These are phyloP conservation scores for Drosophila ezoana DNA, from an alignment of 2,888 invertebrate species.

Conservation along the genomic window DNA sequence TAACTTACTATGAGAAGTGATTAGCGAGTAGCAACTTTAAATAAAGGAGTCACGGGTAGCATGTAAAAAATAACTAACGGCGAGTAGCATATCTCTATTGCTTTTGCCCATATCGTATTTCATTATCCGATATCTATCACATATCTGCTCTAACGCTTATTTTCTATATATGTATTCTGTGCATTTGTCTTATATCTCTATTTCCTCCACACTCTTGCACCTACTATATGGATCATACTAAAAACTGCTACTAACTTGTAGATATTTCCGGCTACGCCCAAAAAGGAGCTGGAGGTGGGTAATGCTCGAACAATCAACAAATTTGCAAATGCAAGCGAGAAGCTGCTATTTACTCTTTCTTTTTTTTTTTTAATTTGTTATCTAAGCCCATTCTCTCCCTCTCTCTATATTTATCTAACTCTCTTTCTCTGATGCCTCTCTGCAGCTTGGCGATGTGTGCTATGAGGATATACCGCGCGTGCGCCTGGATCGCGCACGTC, in stretches of 20 bases:
- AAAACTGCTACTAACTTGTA: slow-evolving; percentile 66
- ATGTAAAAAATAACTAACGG: slow-evolving; percentile 1
- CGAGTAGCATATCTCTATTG: not conserved
- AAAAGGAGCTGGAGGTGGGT: slow-evolving; percentile 85
- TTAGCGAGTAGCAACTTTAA: no score
- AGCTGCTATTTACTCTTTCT: not conserved
- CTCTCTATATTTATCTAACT: not conserved
- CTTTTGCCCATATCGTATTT: not conserved
- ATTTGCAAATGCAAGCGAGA: not conserved
- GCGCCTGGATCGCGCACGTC: slow-evolving; percentile 89
- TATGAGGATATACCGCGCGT: slow-evolving; percentile 87
- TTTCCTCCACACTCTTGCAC: slow-evolving; percentile 50
- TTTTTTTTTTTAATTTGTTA: not conserved
- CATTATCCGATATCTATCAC: not conserved
- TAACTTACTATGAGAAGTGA: no score
- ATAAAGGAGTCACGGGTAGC: slow-evolving; percentile 80
- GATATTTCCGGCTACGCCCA: slow-evolving; percentile 85
- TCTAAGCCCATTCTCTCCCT: not conserved
- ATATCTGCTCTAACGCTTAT: slow-evolving; percentile 22
- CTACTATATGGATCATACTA: slow-evolving; percentile 49
- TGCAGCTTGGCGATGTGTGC: slow-evolving; percentile 83
- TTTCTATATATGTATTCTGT: slow-evolving; percentile 47
- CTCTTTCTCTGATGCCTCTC: no score
- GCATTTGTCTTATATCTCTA: slow-evolving; percentile 47
- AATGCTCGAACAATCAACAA: slow-evolving; percentile 26